Base-by-base conservation (phyloP, 2,113 vertebrate species). In the Melanotaenia duboulayi region DNA sequence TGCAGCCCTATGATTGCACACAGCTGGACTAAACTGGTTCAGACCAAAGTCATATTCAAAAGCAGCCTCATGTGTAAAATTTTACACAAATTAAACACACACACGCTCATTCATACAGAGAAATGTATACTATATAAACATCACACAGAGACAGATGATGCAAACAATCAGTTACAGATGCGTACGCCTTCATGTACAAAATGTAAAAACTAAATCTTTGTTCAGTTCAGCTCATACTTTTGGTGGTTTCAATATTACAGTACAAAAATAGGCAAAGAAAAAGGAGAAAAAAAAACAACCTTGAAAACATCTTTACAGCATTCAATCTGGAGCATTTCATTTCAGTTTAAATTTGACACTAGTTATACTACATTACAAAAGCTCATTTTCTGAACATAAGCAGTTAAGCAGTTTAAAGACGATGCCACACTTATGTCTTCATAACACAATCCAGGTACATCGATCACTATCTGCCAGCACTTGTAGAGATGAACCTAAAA, bases 391-490 rank as follows among this genome's bases (percentile, higher is more conserved):
- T 69, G 24, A 54, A 58, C 13, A 8, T 28, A 37, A 58, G 42
- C 55, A 39, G 23, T 20, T 19, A 4, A 17, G 19, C 74, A 11
- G 24, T 58, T 60, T 19, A 17, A 58, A 4, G 12, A 48, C 2
- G 49, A 65, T 70, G 54, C 58, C 50, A 2, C 20, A 35, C 50
- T n/a, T 62, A 57, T 54, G 65, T 72, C 76, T 74, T 94, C 91
- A 96, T 81, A 97, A 93, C 68, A 97, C 94, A 35, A 97, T 97
- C 96, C 96, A 97, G 4, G 96, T 97, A 74, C 95, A 95, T 22
- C 96, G 92, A 70, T 96, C 96, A 0, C 93, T 95, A 66, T 97
- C 96, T 0, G 96, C 95, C 78, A 97, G 83, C 65, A 97, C 95
- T 87, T 97, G 96, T 58, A 97, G 88, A 8, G 96, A 96, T 10